Percentiles rank a stretch among this genome's conserved stretches.
These are phyloP conservation scores for Stenopsyche tienmushanensis DNA, from an alignment of 1,140 invertebrate species.

Conservation along the genomic window DNA sequence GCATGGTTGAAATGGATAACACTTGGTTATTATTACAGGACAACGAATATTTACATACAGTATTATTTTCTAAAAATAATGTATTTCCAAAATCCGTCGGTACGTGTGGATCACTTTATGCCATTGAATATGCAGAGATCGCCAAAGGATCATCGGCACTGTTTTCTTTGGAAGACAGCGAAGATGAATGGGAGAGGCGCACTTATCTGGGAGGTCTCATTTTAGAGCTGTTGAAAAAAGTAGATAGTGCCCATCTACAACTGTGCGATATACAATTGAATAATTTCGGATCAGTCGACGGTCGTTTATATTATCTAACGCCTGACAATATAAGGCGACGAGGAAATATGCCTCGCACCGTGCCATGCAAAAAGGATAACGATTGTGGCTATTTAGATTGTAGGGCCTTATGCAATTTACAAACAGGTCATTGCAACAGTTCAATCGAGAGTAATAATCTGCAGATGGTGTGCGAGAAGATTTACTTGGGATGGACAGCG, in stretches of 20 bases:
- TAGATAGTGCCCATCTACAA: slow-evolving; percentile 63
- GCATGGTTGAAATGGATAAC: slow-evolving; percentile 59
- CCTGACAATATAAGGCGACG: slow-evolving; percentile 58
- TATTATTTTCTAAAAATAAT: slow-evolving; percentile 59
- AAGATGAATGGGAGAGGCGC: slow-evolving; percentile 54
- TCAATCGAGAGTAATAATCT: slow-evolving; percentile 61
- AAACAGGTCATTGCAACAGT: slow-evolving; percentile 53
- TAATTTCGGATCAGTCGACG: slow-evolving; percentile 63
- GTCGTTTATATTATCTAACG: slow-evolving; percentile 62
- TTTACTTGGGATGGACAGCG: slow-evolving; percentile 63
- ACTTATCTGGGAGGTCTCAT: slow-evolving; percentile 61
- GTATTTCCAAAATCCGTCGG: slow-evolving; percentile 67
- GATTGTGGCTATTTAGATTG: slow-evolving; percentile 71
- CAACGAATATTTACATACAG: slow-evolving; percentile 65
- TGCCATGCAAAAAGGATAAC: slow-evolving; percentile 54
- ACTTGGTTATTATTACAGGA: slow-evolving; percentile 65
- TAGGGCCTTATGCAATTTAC: slow-evolving; percentile 57
- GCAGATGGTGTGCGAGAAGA: slow-evolving; percentile 63
- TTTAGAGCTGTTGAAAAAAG: slow-evolving; percentile 60
- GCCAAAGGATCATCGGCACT: slow-evolving; percentile 46
- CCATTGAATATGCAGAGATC: slow-evolving; percentile 62
- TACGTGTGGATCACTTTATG: slow-evolving; percentile 63
- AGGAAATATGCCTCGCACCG: slow-evolving; percentile 43
- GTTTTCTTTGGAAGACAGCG: slow-evolving; percentile 47
- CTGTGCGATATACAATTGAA: slow-evolving; percentile 68